Percentiles rank a stretch among this genome's conserved stretches.
phyloP scores from a whole-genome alignment of 2,113 vertebrate species.

The Oncorhynchus tshawytscha region DNA sequence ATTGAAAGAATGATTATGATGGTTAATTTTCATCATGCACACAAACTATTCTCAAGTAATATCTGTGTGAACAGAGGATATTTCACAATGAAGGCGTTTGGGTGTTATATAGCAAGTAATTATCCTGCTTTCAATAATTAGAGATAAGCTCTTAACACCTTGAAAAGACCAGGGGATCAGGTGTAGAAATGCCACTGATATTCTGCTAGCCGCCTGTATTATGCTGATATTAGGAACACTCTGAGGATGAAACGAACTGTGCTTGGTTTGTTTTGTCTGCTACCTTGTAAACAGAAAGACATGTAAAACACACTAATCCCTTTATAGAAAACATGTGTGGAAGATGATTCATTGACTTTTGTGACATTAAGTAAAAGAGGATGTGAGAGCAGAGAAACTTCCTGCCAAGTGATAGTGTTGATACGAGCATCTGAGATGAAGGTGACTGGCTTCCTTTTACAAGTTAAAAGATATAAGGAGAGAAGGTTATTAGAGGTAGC shows the following conservation, averaged over 20 bases:
- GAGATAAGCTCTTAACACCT: too few relatives aligned
- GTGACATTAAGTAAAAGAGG: not conserved
- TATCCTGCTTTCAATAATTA: too few relatives aligned
- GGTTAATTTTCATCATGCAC: not conserved
- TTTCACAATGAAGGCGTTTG: too few relatives aligned
- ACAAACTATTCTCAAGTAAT: not conserved
- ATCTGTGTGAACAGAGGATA: too few relatives aligned
- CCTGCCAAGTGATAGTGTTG: not conserved
- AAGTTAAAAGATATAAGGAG: slow-evolving; percentile 49
- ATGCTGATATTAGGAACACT: not conserved
- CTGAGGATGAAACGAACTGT: not conserved
- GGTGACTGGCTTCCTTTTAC: slow-evolving; percentile 31
- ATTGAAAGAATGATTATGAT: not conserved
- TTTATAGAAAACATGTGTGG: too few relatives aligned
- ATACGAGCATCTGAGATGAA: slow-evolving; percentile 23
- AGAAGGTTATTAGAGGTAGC: slow-evolving; percentile 37
- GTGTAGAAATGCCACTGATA: too few relatives aligned
- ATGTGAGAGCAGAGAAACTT: not conserved
- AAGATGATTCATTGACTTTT: not conserved
- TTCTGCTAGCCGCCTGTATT: not conserved
- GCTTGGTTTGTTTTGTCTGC: not conserved
- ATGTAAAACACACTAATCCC: too few relatives aligned
- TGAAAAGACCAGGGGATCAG: too few relatives aligned
- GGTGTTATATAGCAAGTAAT: too few relatives aligned
- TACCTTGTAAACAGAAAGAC: too few relatives aligned